phyloP scores from a whole-genome alignment of 2,797 vertebrate genomes.

The Myotis daubentonii region DNA sequence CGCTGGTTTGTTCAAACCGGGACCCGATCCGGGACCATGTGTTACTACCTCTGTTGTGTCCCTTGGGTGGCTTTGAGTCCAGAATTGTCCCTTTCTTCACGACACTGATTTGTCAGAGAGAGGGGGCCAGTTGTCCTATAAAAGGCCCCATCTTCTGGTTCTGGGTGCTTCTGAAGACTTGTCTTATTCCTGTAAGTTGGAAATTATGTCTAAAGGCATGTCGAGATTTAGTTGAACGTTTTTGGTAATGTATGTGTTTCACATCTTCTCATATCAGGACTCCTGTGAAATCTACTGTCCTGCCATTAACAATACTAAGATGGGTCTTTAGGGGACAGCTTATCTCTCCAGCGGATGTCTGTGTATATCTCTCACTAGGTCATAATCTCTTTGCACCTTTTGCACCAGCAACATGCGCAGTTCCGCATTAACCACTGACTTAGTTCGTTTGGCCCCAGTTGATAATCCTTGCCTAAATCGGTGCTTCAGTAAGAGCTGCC shows the following conservation, averaged over 20 bases:
- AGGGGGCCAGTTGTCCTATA: not conserved
- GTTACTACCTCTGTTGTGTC: not conserved
- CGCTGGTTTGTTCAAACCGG: not conserved
- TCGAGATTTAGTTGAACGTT: not conserved
- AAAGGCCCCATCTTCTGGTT: not conserved
- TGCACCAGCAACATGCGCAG: not conserved
- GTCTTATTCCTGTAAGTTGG: not conserved
- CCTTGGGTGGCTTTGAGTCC: not conserved
- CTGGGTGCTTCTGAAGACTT: not conserved
- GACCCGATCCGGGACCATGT: not conserved
- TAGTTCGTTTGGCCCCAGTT: not conserved
- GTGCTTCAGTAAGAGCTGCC: not conserved
- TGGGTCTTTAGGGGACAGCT: not conserved
- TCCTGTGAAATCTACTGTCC: not conserved
- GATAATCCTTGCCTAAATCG: not conserved
- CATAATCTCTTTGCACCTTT: not conserved
- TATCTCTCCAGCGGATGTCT: not conserved
- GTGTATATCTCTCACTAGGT: not conserved
- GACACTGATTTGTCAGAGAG: not conserved
- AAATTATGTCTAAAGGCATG: not conserved
- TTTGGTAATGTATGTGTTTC: not conserved
- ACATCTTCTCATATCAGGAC: not conserved
- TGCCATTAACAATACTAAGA: not conserved
- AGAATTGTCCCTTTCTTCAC: not conserved
- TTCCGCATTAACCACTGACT: not conserved